These are phyloP conservation scores for Oreochromis aureus DNA, from an alignment of 2,113 vertebrate genomes.

Conservation along the genomic window DNA sequence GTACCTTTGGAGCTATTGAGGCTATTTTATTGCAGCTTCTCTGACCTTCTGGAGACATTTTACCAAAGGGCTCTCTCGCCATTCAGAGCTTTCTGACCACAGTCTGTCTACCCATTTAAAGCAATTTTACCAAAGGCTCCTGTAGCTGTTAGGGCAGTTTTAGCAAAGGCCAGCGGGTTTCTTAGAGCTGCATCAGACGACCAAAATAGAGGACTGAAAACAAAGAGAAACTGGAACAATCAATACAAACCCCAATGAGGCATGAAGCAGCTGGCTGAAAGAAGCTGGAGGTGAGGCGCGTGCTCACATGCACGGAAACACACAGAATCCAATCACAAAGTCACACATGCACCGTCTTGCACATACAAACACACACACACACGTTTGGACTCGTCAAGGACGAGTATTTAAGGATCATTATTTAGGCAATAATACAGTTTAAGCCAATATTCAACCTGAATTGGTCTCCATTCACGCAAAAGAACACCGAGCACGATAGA, in stretches of 20 bases:
- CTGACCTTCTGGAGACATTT: slow-evolving; percentile 68
- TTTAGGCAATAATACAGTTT: neutral
- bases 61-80: slow-evolving; percentile 55
- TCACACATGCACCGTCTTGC: neutral
- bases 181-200: slow-evolving; percentile 49
- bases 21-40: slow-evolving; percentile 32
- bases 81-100: slow-evolving; percentile 36
- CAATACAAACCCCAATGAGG: slow-evolving; percentile 69
- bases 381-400: neutral
- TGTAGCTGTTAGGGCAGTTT: slow-evolving; percentile 53
- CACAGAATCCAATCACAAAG: neutral
- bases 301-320: neutral
- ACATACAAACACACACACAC: neutral
- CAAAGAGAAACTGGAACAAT: slow-evolving; percentile 71
- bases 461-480: neutral
- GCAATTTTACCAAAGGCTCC: slow-evolving; percentile 59
- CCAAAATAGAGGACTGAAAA: slow-evolving; percentile 62
- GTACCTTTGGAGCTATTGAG: slow-evolving; percentile 32
- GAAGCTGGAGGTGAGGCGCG: neutral
- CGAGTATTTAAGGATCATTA: neutral
- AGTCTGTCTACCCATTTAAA: slow-evolving; percentile 52
- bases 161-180: slow-evolving; percentile 66
- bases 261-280: slow-evolving; percentile 63
- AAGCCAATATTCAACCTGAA: neutral
- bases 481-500: neutral